Evolutionary conservation across 2,797 vertebrate genomes (phyloP).

Genomic region (Pangasius djambal): DNA sequence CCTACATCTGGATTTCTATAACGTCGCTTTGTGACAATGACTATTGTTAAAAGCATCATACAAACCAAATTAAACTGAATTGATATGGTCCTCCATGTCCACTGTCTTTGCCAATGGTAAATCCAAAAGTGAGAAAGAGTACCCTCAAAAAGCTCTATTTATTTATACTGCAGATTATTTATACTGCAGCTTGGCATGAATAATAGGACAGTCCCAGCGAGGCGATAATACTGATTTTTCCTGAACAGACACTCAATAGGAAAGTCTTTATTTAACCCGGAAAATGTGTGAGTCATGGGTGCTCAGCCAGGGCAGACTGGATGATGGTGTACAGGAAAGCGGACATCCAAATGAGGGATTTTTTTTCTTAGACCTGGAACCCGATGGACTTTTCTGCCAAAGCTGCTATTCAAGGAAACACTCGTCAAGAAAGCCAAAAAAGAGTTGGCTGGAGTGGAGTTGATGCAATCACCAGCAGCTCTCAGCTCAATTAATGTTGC

Average conservation of each 20-base stretch:
- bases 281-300: slow-evolving; percentile 7
- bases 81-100: background rate
- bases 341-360: background rate
- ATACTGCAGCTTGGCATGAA: background rate
- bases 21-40: background rate
- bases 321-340: slow-evolving; percentile 7
- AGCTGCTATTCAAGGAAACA: slow-evolving; percentile 5
- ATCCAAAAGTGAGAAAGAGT: background rate
- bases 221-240: background rate
- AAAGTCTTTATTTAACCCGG: background rate
- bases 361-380: background rate
- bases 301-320: background rate
- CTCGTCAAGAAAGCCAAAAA: background rate
- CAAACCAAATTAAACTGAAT: background rate
- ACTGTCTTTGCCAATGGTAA: background rate
- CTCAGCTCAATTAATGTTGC: background rate
- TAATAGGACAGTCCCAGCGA: background rate
- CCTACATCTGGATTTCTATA: background rate
- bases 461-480: background rate
- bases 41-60: background rate
- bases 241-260: background rate
- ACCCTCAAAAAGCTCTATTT: background rate
- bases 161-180: background rate
- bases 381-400: background rate
- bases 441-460: slow-evolving; percentile 5